A percentile compares a stretch with the other conserved stretches of the same genome.
These are phyloP conservation scores for Chrysoperla carnea DNA, from an alignment of 1,140 invertebrate genomes.

Conservation along the genomic window DNA sequence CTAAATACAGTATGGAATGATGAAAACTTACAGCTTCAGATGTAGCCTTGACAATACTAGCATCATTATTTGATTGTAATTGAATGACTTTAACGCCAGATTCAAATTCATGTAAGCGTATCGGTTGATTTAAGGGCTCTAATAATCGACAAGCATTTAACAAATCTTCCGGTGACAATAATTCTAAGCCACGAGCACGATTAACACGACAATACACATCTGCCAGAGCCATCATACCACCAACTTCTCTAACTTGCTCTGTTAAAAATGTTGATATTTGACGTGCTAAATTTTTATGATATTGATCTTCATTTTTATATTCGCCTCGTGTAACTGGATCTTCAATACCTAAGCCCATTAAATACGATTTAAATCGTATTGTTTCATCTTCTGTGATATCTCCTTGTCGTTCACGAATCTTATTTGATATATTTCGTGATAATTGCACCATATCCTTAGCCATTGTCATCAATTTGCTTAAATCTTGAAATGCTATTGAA, in stretches of 20 bases:
- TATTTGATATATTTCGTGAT: constrained; percentile 81
- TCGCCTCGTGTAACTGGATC: constrained; percentile 89
- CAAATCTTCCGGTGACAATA: constrained; percentile 88
- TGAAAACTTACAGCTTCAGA: constrained; percentile 38
- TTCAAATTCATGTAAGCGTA: constrained; percentile 68
- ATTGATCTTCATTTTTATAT: constrained; percentile 72
- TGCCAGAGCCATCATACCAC: constrained; percentile 90
- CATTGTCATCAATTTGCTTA: constrained; percentile 86
- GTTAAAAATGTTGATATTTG: constrained; percentile 72
- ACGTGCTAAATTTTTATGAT: constrained; percentile 71
- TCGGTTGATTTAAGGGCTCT: constrained; percentile 44
- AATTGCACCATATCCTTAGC: constrained; percentile 94
- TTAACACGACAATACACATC: constrained; percentile 96
- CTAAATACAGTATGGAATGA: neutral
- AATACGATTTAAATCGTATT: constrained; percentile 84
- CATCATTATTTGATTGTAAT: constrained; percentile 58
- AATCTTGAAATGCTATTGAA: constrained; percentile 84
- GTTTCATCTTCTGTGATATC: constrained; percentile 97
- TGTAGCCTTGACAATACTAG: constrained; percentile 53
- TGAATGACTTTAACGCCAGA: constrained; percentile 85
- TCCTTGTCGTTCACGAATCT: constrained; percentile 88
- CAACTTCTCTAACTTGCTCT: constrained; percentile 71
- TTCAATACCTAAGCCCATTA: constrained; percentile 91
- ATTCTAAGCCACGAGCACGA: constrained; percentile 67
- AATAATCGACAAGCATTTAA: constrained; percentile 69